Base-by-base conservation (phyloP, 1,140 invertebrate genomes). In the Drosophila prosaltans region DNA sequence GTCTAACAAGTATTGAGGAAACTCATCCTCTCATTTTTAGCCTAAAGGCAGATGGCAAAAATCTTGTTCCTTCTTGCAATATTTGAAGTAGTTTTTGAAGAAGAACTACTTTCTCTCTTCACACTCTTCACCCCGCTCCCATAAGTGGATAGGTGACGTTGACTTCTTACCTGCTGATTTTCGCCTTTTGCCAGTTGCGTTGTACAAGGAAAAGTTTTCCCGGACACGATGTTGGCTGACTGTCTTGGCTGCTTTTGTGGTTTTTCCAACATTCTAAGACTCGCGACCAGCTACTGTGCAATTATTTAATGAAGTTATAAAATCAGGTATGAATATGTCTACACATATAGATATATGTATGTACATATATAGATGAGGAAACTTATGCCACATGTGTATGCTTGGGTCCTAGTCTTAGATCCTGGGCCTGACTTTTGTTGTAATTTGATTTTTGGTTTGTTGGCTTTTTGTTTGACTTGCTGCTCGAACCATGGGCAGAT, bases 291-390 rank as follows among this genome's bases (percentile, higher is more conserved):
- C 57, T 32, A 39, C 57, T 74, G 78, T 75, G 84, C 84, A 84
- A 89, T 89, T 89, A 89, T 89, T 89, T 89, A 89, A 89, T 89
- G 84, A 89, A 89, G 84, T 89, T 89, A 89, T 89, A 89, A 80
- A 83, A 81, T 84, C 28, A 32, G 61, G 28, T 71, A 78, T 66
- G 66, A 45, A 30, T 51, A 43, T 43, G 66, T 70, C 32, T 62
- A 63, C 36, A 55, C 7, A 40, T 66, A 48, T 8, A 54, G 36
- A 41, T 48, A 51, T 32, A 40, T 69, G 39, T 8, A 54, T 40
- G 36, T 48, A 51, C 24, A 8, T 24, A 21, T 64, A 48, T 21
- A 48, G 45, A 51, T 26, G 8, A 8, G 10, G 45, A 51, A 51
- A 51, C 45, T 51, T 51, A 51, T 51, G 45, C 45, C 45, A 10